phyloP scores from a whole-genome alignment of 2,888 invertebrate species.

The Aromia moschata region DNA sequence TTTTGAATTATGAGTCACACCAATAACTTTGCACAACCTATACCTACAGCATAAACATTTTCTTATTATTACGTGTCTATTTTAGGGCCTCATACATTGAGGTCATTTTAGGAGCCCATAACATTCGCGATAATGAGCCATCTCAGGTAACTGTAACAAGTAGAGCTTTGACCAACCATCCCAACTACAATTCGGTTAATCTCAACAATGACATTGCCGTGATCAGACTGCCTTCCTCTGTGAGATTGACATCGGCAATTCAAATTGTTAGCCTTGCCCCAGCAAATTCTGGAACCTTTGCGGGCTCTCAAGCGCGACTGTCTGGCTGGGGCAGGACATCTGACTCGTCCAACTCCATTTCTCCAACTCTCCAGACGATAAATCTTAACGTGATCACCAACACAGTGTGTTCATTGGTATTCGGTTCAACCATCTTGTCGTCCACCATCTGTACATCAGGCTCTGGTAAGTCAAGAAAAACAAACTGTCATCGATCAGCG shows the following conservation, averaged over 20 bases:
- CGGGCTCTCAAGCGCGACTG: not conserved
- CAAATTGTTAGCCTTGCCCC: constrained; percentile 28
- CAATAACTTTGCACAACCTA: too few species aligned
- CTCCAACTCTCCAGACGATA: constrained; percentile 59
- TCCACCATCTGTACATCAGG: constrained; percentile 65
- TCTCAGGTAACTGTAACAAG: constrained; percentile 44
- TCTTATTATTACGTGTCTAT: too few species aligned
- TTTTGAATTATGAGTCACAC: too few species aligned
- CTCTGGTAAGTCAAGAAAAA: constrained; percentile 13
- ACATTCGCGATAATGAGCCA: constrained; percentile 15
- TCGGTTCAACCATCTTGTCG: constrained; percentile 56
- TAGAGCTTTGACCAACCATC: too few species aligned
- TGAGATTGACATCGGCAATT: constrained; percentile 33
- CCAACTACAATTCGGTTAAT: constrained; percentile 28
- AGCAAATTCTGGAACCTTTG: not conserved
- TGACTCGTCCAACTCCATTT: constrained; percentile 54
- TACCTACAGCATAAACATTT: too few species aligned
- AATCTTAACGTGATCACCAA: constrained; percentile 61
- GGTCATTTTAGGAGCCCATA: constrained; percentile 28
- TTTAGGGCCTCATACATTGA: constrained; percentile 24
- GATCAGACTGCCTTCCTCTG: too few species aligned
- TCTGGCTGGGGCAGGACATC: constrained; percentile 63
- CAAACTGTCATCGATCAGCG: too few species aligned
- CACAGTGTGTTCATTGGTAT: constrained; percentile 60
- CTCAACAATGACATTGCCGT: constrained; percentile 40